phyloP scores from a whole-genome alignment of 2,888 invertebrate species.

The Acanthosoma haemorrhoidale region DNA sequence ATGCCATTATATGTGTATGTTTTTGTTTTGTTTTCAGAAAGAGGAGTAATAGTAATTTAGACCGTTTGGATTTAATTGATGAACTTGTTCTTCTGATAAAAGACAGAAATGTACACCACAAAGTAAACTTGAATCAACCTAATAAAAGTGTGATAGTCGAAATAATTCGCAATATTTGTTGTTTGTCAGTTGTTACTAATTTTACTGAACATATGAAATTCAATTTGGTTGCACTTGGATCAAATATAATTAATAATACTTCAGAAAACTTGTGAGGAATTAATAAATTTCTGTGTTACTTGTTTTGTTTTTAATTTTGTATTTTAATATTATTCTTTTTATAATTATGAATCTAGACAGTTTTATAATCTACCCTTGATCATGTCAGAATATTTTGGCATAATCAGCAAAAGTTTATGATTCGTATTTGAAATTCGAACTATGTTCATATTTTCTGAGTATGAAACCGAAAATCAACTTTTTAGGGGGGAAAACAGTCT shows the following conservation, averaged over 20 bases:
- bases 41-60: conserved; percentile 67
- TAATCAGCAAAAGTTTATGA: too few species aligned
- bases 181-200: conserved; percentile 72
- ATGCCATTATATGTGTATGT: background rate
- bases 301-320: too few species aligned
- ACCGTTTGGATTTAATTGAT: conserved; percentile 65
- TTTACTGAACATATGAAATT: conserved; percentile 76
- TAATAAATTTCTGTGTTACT: too few species aligned
- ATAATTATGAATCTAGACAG: too few species aligned
- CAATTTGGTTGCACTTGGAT: conserved; percentile 64
- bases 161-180: conserved; percentile 71
- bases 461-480: too few species aligned
- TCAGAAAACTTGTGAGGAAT: too few species aligned
- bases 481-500: too few species aligned
- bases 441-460: too few species aligned
- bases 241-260: background rate
- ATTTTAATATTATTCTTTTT: too few species aligned
- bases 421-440: too few species aligned
- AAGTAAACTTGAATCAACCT: conserved; percentile 69
- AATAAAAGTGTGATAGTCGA: conserved; percentile 75
- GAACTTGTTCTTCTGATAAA: conserved; percentile 66
- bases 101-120: conserved; percentile 63
- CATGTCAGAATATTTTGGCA: too few species aligned
- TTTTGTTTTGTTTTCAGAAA: conserved; percentile 48
- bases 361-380: too few species aligned